Base-by-base conservation (phyloP, 2,888 invertebrate genomes). In the Muschampia plurimacula region DNA sequence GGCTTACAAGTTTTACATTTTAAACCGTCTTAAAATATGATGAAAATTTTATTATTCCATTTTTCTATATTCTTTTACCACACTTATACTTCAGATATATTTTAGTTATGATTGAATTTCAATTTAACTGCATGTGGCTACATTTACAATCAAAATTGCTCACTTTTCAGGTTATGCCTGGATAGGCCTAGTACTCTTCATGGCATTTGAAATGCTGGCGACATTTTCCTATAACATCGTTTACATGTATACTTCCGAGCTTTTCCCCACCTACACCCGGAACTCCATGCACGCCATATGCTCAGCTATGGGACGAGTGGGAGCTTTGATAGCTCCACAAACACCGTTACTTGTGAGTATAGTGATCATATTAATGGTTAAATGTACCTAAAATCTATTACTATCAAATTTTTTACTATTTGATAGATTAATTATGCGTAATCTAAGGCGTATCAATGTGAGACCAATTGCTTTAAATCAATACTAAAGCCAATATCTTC, bases 241-340 rank as follows among this genome's bases (percentile, higher is more conserved):
- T 77, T 96, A 96, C 87, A 95, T 96, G 82, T 96, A 96, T 85
- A 96, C 97, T 0, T 95, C 96, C 59, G 97, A 97, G 90, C 93
- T 97, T 84, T 97, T 97, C 88, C 97, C 97, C 13, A 97, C 97
- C 2, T 96, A 95, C 83, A 94, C 96, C 5, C 90, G 97, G 13
- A 96, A 97, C 87, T 96, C 96, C 60, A 91, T 96, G 83, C 95
- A 97, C 77, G 95, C 96, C 4, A 91, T 96, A 67, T 97, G 97
- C 86, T 96, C 96, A 0, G 96, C 96, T 88, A 92, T 96, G 76
- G 97, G 97, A 9, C 91, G 97, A n/a, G 89, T 96, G 62, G 97
- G 97, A 2, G 95, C 96, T 0, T 95, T 97, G 84, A 82, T 96
- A 66, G 96, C 97, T 10, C 97, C 97, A 2, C 97, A 96, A 73